Evolutionary conservation across 2,113 vertebrate species (phyloP), one percentile per base, ranked within the genome.

Genomic region (Siphamia tubifer): DNA sequence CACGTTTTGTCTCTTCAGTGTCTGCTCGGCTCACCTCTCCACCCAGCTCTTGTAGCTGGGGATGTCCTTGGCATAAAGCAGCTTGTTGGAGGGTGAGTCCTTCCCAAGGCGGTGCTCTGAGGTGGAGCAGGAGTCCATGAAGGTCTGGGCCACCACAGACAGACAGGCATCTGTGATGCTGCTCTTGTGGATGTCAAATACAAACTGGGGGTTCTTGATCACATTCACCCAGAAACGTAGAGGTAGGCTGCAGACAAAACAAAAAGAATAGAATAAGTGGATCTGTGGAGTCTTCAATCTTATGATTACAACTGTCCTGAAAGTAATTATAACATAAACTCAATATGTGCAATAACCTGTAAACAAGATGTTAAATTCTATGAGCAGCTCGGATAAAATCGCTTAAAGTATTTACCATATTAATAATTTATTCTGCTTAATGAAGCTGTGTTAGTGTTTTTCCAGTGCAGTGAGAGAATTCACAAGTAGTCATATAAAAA

Each of bases 1-100:
- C 66, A 45, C 24, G 21, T 39, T 21, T 9, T 8, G 25, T 3
- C 32, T 43, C 23, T 34, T 58, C 51, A 49, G 5, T 47, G 43
- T 64, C n/a, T 56, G 28, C n/a, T 48, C 30, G 39, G 79, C 96
- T 93, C 81, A 99, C 98, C 98, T 96, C 92, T 99, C 98, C 77
- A 99, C 98, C 98, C 98, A 99, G 91, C 94, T 99, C 90, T 99
- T 98, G 88, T 99, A 99, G 90, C 96, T 99, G 89, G 98, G 98
- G 80, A 99, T 99, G 87, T 99, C 98, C 97, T 98, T 99, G 95
- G 98, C 98, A 0, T 99, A 98, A 4, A 99, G 96, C 61, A 98
- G 94, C 89, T 99, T 99, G 92, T 99, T 99, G 77, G 97, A 98
- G 20, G 98, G 98, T 0, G 98, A 99, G 81, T 99, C 98, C 73